A percentile compares a stretch with the other conserved stretches of the same genome.
Evolutionary conservation across 2,797 vertebrate genomes (phyloP).

Genomic region (Mycteria americana): DNA sequence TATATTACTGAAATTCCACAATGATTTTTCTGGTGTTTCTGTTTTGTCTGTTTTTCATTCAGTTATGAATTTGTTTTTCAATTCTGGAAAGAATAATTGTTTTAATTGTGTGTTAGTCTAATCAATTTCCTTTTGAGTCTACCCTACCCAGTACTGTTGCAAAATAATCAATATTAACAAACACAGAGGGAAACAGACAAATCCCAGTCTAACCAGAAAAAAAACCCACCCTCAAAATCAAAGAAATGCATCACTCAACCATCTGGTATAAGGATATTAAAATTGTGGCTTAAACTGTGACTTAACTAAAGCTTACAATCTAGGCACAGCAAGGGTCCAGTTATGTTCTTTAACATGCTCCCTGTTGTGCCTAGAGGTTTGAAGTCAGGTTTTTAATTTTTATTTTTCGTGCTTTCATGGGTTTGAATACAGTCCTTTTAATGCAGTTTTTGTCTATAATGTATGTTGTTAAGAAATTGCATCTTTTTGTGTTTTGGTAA

Average conservation of each 20-base stretch:
- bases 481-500: neutral
- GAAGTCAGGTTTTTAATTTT: neutral
- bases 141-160: neutral
- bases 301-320: neutral
- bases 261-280: neutral
- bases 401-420: neutral
- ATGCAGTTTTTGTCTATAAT: neutral
- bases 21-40: neutral
- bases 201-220: neutral
- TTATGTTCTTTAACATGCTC: neutral
- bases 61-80: neutral
- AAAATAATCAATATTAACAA: neutral
- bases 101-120: neutral
- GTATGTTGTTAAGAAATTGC: neutral
- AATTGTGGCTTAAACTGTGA: neutral
- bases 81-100: neutral
- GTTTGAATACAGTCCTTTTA: neutral
- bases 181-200: neutral
- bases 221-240: neutral
- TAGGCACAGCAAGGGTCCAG: neutral
- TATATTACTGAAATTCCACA: neutral
- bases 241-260: neutral
- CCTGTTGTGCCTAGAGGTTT: neutral
- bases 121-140: neutral
- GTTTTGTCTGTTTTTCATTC: neutral